Conservation (phyloP, 2,888 invertebrate species). For the Acanthosepion lycidas region DNA sequence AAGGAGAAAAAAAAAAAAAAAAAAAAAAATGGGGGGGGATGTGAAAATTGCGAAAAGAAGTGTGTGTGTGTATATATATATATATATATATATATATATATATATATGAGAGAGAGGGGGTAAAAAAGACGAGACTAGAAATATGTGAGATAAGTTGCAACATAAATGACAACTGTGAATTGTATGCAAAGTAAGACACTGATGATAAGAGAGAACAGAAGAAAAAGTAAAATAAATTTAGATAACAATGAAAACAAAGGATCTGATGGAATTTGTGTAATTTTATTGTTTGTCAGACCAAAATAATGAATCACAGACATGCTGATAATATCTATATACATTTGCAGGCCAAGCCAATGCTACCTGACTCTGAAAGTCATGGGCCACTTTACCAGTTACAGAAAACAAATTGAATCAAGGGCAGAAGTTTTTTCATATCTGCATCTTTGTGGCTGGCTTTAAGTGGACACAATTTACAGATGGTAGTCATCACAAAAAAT, state of each 20-base stretch:
- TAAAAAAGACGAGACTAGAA: too few relatives aligned
- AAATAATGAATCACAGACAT: slow-evolving; percentile 47
- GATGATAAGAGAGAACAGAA: not conserved
- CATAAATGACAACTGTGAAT: too few relatives aligned
- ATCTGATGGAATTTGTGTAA: not conserved
- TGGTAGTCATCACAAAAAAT: not conserved
- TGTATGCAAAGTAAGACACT: not conserved
- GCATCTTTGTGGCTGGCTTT: not conserved
- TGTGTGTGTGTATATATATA: too few relatives aligned
- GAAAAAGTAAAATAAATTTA: not conserved
- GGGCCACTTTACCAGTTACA: not conserved
- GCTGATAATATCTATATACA: slow-evolving; percentile 42
- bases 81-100: too few relatives aligned
- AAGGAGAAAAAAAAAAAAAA: too few relatives aligned
- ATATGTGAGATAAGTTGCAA: too few relatives aligned
- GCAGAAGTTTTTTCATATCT: not conserved
- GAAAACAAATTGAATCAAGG: not conserved
- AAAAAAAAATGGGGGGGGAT: too few relatives aligned
- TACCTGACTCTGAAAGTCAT: not conserved
- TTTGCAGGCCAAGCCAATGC: slow-evolving; percentile 33
- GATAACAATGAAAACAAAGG: slow-evolving; percentile 18
- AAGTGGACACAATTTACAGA: not conserved
- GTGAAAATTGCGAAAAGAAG: too few relatives aligned
- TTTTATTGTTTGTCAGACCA: slow-evolving; percentile 33
- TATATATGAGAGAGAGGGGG: too few relatives aligned